Conservation (phyloP, 1,140 invertebrate species). For the Cotesia glomerata region DNA sequence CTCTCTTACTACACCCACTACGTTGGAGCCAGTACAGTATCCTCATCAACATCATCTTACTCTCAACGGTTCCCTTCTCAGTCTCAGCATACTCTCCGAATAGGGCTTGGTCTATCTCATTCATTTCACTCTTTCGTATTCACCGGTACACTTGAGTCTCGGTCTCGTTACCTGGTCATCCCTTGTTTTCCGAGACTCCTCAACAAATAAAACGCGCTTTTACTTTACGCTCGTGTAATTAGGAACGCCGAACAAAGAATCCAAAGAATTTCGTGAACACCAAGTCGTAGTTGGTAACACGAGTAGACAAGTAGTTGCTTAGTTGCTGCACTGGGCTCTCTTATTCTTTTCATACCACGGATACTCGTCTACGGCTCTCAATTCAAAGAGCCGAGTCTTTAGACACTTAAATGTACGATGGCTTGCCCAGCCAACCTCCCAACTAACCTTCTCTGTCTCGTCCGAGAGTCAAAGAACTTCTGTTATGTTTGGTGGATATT, state of each 20-base stretch:
- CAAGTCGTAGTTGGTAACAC: not conserved
- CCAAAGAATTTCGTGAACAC: constrained; percentile 26
- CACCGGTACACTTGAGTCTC: constrained; percentile 16
- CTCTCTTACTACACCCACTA: not conserved
- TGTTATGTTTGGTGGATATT: too few relatives aligned
- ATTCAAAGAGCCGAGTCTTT: too few relatives aligned
- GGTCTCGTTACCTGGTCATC: constrained; percentile 35
- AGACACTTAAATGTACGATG: too few relatives aligned
- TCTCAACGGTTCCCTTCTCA: not conserved
- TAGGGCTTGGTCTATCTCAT: not conserved
- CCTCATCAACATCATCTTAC: not conserved
- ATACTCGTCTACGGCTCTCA: too few relatives aligned
- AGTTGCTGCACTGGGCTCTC: not conserved
- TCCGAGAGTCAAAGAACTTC: too few relatives aligned
- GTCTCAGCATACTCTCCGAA: not conserved
- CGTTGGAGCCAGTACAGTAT: too few relatives aligned
- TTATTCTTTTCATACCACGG: too few relatives aligned
- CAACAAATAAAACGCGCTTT: constrained; percentile 28
- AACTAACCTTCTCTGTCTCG: too few relatives aligned
- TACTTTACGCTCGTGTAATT: constrained; percentile 31
- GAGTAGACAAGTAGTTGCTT: not conserved
- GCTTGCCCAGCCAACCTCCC: too few relatives aligned
- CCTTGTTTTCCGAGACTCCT: constrained; percentile 13
- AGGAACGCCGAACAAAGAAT: constrained; percentile 27
- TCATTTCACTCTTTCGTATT: constrained; percentile 13